Evolutionary conservation across 2,888 invertebrate genomes (phyloP), one percentile per base, ranked within the genome.

Genomic region (Ommatoiulus sabulosus): DNA sequence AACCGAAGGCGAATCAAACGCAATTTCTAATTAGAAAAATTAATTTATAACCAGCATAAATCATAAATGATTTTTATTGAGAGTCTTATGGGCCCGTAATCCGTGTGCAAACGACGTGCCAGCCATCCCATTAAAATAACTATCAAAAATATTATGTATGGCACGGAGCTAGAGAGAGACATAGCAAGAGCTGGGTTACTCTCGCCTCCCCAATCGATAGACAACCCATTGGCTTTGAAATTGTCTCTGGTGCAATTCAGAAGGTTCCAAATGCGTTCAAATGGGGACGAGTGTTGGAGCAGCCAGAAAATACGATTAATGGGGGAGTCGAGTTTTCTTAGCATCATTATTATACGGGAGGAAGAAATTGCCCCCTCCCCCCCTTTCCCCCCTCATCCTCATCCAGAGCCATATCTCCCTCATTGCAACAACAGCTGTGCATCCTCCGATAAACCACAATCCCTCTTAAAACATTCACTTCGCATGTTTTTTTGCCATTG

Each of bases 81-180:
- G 80, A 35, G 80, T 24, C 80, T 80, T 80, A 80, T 80, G 80
- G 80, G 80, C 80, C 80, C 35, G 80, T 80, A 80, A 80, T 80
- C 80, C 80, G 80, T 35, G 80, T 80, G 80, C 80, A 80, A 80
- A 80, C 80, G 80, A 80, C 80, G 80, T 80, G 80, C 80, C 80
- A 80, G 80, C 80, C 80, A 80, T 35, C 80, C 80, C 80, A 80
- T 80, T 80, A 80, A 80, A 80, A 80, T 80, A 80, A 80, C 80
- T 80, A 80, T 80, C 80, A 80, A 80, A 80, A 80, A 80, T 80
- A 80, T 80, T 80, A 80, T 80, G 80, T 80, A 80, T 80, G 80
- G 80, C 80, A 80, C 80, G 80, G 80, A 80, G 80, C 2, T n/a
- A n/a, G n/a, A n/a, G 35, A 35, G 35, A 35, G 35, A 35, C 35